These are phyloP conservation scores for Vandiemenella viatica DNA, from an alignment of 2,888 invertebrate species.

Conservation along the genomic window DNA sequence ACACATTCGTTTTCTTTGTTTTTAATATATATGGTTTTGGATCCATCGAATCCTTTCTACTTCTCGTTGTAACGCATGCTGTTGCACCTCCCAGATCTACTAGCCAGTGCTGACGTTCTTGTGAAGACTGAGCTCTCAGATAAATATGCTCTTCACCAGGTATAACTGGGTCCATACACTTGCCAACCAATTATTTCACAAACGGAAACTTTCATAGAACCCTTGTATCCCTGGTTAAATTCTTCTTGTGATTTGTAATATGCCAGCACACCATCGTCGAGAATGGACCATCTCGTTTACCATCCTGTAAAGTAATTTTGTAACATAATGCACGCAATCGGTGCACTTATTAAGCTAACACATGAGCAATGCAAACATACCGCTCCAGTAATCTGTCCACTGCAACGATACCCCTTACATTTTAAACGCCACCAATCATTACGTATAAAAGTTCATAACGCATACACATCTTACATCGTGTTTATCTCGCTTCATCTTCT, in stretches of 20 bases:
- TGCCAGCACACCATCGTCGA: slow-evolving; percentile 63
- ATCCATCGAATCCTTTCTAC: slow-evolving; percentile 27
- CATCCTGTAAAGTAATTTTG: slow-evolving; percentile 56
- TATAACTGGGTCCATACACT: slow-evolving; percentile 58
- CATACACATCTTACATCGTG: no score
- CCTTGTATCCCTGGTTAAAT: slow-evolving; percentile 67
- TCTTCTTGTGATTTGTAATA: slow-evolving; percentile 73
- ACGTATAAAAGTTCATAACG: no score
- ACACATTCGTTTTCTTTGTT: no score
- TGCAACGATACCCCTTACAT: slow-evolving; percentile 73
- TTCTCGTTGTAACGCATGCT: slow-evolving; percentile 40
- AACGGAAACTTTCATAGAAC: slow-evolving; percentile 65
- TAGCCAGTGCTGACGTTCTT: slow-evolving; percentile 67
- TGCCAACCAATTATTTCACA: slow-evolving; percentile 65
- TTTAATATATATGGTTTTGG: slow-evolving; percentile 44
- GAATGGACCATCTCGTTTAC: slow-evolving; percentile 74
- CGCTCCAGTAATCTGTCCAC: slow-evolving; percentile 78
- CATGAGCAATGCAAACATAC: slow-evolving; percentile 35
- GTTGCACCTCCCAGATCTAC: slow-evolving; percentile 67
- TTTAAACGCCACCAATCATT: no score
- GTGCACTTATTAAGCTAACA: no score
- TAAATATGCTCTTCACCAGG: slow-evolving; percentile 73
- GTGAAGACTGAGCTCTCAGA: slow-evolving; percentile 56
- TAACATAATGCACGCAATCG: no score
- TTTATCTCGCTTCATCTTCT: no score